Base-by-base conservation (phyloP, 1,140 invertebrate species). In the Helicoverpa armigera region DNA sequence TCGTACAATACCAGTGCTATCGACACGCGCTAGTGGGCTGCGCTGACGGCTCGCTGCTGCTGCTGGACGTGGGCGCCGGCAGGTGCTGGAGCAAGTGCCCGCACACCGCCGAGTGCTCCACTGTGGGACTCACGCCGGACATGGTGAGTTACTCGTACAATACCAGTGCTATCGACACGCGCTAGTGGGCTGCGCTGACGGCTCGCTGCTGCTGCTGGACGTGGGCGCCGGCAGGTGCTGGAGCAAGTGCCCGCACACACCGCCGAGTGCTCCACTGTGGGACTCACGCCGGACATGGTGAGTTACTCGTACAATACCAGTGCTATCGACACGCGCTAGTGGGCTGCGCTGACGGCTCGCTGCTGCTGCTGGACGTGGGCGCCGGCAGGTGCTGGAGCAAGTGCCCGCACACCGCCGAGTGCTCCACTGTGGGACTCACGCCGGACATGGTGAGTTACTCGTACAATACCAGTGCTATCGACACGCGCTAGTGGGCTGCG, bases 301-400 rank as follows among this genome's bases (percentile, higher is more conserved):
- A n/a, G n/a, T n/a, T n/a, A n/a, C n/a, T n/a, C n/a, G n/a, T n/a
- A n/a, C n/a, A n/a, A n/a, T n/a, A n/a, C n/a, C n/a, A n/a, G n/a
- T n/a, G 98, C 53, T 98, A 99, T 94, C 96, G 98, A 53, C 98
- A 99, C 96, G 96, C 98, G 56, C 95, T 99, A 67, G 96, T 98
- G 70, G 99, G 98, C 43, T 96, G 98, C 79, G 98, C 98, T 95
- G 96, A 96, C 91, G 99, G 99, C 18, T 96, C 96, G 70, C 95
- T 99, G 78, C 95, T 99, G 53, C 97, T 99, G 78, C 96, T 99
- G 82, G 98, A 99, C 91, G 97, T 99, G 70, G 96, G 97, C 2
- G 96, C 97, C 10, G 98, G 97, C 2, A 96, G 82, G 95, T 99
- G 85, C 89, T 98, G 18, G 98, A 98, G 94, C 96, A 96, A 81